Conservation (phyloP, 2,797 vertebrate genomes). For the Poeciliopsis paucimaculata region DNA sequence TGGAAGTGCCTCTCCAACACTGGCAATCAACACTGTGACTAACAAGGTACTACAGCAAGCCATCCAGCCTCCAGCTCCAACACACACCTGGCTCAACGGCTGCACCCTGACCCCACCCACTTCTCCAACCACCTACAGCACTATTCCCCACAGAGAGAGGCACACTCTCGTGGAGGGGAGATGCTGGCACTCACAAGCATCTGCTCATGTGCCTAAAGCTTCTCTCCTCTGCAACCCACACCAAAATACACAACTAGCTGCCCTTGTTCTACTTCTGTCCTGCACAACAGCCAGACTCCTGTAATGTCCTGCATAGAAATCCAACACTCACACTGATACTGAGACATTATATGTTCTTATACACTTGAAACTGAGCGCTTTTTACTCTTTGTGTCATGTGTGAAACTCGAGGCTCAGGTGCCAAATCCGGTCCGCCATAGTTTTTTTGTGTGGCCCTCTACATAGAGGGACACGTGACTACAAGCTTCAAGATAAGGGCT, state of each 20-base stretch:
- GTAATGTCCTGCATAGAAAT: conserved; percentile 60
- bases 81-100: conserved; percentile 77
- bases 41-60: conserved; percentile 89
- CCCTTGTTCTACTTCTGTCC: conserved; percentile 65
- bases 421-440: too few species aligned
- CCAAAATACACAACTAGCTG: conserved; percentile 71
- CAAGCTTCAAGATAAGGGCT: too few species aligned
- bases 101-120: conserved; percentile 81
- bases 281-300: conserved; percentile 53
- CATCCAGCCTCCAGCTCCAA: conserved; percentile 74
- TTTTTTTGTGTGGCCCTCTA: too few species aligned
- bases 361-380: conserved; percentile 45
- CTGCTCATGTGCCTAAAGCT: conserved; percentile 70
- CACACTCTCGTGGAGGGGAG: conserved; percentile 72
- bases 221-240: conserved; percentile 71
- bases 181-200: conserved; percentile 50
- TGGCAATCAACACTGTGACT: conserved; percentile 98
- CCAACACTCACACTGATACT: conserved; percentile 59
- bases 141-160: conserved; percentile 74
- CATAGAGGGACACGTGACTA: too few species aligned
- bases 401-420: too few species aligned
- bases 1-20: conserved; percentile 96
- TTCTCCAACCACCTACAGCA: conserved; percentile 79
- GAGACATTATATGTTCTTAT: conserved; percentile 46
- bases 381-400: background rate